Percentiles rank a stretch among this genome's conserved stretches.
These are phyloP conservation scores for Pica pica DNA, from an alignment of 2,113 vertebrate species.

Conservation along the genomic window DNA sequence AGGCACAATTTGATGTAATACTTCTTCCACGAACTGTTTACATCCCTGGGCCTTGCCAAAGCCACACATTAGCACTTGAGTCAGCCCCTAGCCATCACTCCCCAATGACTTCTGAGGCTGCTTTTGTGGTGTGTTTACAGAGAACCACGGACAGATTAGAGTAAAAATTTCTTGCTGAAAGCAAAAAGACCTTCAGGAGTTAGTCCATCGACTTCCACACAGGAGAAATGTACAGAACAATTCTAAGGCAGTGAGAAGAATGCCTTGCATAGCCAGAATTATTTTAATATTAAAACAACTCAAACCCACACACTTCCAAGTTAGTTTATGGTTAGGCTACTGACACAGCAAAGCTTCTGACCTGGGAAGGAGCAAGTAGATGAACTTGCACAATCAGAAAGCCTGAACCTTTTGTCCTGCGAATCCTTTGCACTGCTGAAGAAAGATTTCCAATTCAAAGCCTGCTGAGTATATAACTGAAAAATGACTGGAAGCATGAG, in stretches of 20 bases:
- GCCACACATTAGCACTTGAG: not conserved
- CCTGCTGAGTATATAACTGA: not conserved
- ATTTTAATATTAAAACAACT: not conserved
- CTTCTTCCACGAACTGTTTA: not conserved
- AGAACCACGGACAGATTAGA: not conserved
- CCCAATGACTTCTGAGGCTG: not conserved
- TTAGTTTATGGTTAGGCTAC: not conserved
- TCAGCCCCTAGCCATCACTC: not conserved
- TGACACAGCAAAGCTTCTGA: not conserved
- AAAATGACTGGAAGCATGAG: not conserved
- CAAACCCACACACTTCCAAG: not conserved
- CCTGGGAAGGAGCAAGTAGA: not conserved
- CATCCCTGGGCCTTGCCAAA: not conserved
- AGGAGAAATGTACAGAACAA: not conserved
- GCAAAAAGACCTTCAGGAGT: not conserved
- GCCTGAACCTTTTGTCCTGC: not conserved
- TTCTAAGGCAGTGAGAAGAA: not conserved
- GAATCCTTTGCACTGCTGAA: not conserved
- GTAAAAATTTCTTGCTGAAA: not conserved
- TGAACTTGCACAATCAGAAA: not conserved
- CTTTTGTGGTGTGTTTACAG: not conserved
- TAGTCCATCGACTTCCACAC: not conserved
- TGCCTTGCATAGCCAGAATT: not conserved
- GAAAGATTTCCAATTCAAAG: not conserved
- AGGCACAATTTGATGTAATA: not conserved